These are phyloP conservation scores for Macroglossus sobrinus DNA, from an alignment of 2,113 vertebrate genomes.

Conservation along the genomic window DNA sequence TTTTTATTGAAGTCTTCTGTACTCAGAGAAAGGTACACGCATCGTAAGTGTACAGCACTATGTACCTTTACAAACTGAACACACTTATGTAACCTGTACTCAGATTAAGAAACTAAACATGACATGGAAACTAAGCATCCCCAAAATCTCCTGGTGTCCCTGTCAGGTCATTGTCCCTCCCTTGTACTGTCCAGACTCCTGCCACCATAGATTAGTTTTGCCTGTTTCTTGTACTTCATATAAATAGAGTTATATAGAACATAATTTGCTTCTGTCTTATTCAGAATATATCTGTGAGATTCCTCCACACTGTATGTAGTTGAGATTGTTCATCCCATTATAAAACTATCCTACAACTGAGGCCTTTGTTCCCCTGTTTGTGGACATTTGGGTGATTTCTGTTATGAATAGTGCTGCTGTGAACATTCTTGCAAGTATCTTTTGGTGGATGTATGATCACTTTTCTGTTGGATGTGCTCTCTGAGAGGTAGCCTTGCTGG, in stretches of 20 bases:
- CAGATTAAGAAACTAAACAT: background rate
- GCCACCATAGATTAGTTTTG: background rate
- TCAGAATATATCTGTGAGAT: background rate
- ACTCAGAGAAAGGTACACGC: background rate
- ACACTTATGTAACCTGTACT: background rate
- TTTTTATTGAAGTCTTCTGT: background rate
- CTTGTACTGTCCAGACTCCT: background rate
- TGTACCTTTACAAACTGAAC: background rate
- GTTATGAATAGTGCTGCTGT: background rate
- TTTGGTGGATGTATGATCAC: background rate
- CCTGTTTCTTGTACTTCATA: background rate
- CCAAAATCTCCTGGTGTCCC: background rate
- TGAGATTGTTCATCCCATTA: background rate
- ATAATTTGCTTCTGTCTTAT: background rate
- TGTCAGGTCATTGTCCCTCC: rapidly evolving
- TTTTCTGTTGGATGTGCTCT: background rate
- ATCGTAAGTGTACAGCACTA: background rate
- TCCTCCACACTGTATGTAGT: too few relatives aligned
- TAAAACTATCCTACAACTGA: background rate
- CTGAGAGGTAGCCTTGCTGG: background rate
- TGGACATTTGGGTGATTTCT: background rate
- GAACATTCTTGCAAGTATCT: background rate
- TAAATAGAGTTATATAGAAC: background rate
- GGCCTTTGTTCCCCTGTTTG: background rate
- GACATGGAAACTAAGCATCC: background rate